These are phyloP conservation scores for Paradoxurus hermaphroditus DNA, from an alignment of 2,113 vertebrate genomes.

Conservation along the genomic window DNA sequence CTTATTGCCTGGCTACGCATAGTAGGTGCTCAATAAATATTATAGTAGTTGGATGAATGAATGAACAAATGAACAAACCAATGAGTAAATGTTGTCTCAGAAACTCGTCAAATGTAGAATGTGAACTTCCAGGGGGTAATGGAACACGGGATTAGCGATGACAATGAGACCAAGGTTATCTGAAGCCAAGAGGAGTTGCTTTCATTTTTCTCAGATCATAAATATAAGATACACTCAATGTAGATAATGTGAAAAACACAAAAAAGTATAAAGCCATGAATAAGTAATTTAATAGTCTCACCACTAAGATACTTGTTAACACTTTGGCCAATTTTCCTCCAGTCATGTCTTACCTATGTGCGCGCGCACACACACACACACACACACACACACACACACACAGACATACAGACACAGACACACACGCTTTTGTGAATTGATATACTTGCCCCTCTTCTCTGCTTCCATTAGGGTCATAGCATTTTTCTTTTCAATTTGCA, in stretches of 20 bases:
- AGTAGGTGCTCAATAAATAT: neutral
- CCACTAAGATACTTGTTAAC: neutral
- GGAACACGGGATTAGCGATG: neutral
- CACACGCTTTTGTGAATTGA: neutral
- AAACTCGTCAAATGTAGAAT: neutral
- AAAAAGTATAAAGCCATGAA: neutral
- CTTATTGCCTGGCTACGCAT: neutral
- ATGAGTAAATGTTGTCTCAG: neutral
- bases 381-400: neutral
- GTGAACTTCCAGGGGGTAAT: neutral
- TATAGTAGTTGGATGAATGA: neutral
- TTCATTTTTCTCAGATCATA: neutral
- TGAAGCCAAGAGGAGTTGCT: neutral
- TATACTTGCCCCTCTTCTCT: neutral
- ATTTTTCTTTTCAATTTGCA: neutral
- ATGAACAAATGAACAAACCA: neutral
- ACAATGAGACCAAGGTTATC: neutral
- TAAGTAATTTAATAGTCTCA: neutral
- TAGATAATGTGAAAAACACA: neutral
- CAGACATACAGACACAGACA: neutral
- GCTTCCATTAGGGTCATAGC: neutral
- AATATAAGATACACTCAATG: neutral
- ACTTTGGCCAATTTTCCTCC: neutral
- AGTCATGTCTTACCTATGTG: neutral
- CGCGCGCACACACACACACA: too few species aligned